phyloP scores from a whole-genome alignment of 2,888 invertebrate species.

The Calameuta pallipes region DNA sequence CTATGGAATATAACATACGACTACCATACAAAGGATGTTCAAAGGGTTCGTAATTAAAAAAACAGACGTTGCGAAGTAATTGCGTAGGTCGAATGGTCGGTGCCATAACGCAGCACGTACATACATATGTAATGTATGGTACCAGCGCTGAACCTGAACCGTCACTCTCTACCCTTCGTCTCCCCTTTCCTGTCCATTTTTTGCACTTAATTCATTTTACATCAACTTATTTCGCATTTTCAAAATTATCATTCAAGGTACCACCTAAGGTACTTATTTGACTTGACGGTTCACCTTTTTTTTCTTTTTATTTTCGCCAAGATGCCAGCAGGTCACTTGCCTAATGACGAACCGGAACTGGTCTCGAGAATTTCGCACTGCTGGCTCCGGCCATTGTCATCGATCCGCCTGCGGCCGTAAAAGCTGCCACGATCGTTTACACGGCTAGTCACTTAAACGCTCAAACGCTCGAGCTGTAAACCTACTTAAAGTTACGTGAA shows the following conservation, averaged over 20 bases:
- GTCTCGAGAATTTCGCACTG: background rate
- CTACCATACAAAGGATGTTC: background rate
- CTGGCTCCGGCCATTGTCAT: background rate
- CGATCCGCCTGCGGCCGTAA: background rate
- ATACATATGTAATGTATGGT: background rate
- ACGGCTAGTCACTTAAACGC: background rate
- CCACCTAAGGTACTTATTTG: background rate
- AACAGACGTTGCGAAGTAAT: background rate
- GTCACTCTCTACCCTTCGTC: background rate
- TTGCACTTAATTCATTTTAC: background rate
- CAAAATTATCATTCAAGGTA: background rate
- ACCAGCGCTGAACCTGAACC: background rate
- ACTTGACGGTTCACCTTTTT: background rate
- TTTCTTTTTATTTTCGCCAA: background rate
- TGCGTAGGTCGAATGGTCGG: background rate
- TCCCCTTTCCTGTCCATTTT: background rate
- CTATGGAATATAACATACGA: background rate
- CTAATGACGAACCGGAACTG: background rate
- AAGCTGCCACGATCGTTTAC: background rate
- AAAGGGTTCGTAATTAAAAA: background rate
- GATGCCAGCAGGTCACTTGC: background rate
- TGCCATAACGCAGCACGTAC: background rate
- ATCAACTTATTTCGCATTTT: slow-evolving; percentile 2
- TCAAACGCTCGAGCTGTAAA: background rate
- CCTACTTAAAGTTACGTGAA: background rate